A percentile compares a stretch with the other conserved stretches of the same genome.
Evolutionary conservation across 2,888 invertebrate genomes (phyloP).

Genomic region (Atethmia centrago): DNA sequence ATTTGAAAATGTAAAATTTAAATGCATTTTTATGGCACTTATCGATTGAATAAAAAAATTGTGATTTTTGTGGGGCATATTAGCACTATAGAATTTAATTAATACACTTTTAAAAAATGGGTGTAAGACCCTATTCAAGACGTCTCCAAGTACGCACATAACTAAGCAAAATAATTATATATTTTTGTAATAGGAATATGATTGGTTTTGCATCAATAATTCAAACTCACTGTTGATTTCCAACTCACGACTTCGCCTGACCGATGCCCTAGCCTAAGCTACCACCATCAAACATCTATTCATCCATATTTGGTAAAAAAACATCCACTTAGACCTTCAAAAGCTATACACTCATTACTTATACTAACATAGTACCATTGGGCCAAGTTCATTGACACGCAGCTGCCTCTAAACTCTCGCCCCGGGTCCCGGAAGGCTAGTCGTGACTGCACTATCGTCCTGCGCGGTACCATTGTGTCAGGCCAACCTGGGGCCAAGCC

Average conservation of each 20-base stretch:
- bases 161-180: neutral
- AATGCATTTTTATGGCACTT: too few species aligned
- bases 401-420: conserved; percentile 63
- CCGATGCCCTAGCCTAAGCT: conserved; percentile 22
- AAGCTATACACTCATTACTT: conserved; percentile 41
- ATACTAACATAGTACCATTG: conserved; percentile 39
- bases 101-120: too few species aligned
- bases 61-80: too few species aligned
- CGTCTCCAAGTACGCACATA: neutral
- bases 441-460: conserved; percentile 79
- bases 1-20: too few species aligned
- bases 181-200: too few species aligned
- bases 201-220: neutral
- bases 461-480: conserved; percentile 72
- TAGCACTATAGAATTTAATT: too few species aligned
- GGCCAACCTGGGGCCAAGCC: conserved; percentile 67
- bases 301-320: conserved; percentile 50
- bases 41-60: too few species aligned
- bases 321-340: conserved; percentile 51
- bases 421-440: conserved; percentile 74
- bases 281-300: conserved; percentile 34
- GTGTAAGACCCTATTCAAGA: too few species aligned
- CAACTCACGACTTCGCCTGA: conserved; percentile 24
- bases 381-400: conserved; percentile 64
- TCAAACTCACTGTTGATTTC: conserved; percentile 9